A percentile compares a stretch with the other conserved stretches of the same genome.
These are phyloP conservation scores for Vespertilio murinus DNA, from an alignment of 2,797 vertebrate genomes.

Conservation along the genomic window DNA sequence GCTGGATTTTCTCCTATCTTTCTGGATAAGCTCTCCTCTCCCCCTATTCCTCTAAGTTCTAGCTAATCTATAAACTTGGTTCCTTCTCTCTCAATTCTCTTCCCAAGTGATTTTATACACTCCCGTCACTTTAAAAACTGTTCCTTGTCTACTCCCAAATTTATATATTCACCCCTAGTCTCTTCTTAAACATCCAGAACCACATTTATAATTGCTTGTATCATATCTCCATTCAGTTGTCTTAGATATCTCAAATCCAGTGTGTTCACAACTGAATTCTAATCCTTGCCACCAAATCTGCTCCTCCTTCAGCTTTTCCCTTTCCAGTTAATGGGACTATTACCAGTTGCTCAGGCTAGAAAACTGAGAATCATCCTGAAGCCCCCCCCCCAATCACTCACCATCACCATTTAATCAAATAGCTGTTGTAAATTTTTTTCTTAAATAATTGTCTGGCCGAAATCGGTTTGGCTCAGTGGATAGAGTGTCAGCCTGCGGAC, in stretches of 20 bases:
- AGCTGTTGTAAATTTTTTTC: not conserved
- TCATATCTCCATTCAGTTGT: not conserved
- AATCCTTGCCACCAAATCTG: not conserved
- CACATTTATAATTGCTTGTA: not conserved
- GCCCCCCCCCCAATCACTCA: not conserved
- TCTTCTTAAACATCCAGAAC: not conserved
- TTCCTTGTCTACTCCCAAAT: not conserved
- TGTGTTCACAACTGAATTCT: not conserved
- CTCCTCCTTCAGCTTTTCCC: not conserved
- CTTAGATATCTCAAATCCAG: not conserved
- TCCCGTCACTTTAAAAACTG: conserved; percentile 8
- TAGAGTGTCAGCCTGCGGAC: too few relatives aligned
- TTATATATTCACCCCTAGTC: not conserved
- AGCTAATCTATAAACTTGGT: not conserved
- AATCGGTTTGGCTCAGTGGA: too few relatives aligned
- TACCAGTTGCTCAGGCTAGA: not conserved
- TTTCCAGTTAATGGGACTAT: not conserved
- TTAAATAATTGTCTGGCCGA: not conserved
- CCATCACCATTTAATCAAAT: not conserved
- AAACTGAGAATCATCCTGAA: not conserved
- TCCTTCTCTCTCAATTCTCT: not conserved
- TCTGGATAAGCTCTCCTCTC: not conserved
- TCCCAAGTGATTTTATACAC: not conserved
- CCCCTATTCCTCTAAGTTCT: not conserved
- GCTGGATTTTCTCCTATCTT: not conserved